phyloP scores from a whole-genome alignment of 2,113 vertebrate genomes.

The Bujurquina vittata region DNA sequence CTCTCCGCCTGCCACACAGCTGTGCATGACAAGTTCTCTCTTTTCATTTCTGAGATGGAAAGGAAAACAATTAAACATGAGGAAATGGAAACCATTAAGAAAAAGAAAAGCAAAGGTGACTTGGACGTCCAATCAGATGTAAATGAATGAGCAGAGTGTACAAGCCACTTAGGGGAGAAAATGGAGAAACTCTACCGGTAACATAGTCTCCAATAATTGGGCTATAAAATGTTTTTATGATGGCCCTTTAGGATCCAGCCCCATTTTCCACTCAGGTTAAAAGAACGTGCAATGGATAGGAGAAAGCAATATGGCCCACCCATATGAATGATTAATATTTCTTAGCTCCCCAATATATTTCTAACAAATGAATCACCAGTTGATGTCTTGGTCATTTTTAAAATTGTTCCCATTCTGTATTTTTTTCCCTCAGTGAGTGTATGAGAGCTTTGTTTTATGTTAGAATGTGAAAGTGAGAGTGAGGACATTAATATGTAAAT shows the following conservation, averaged over 20 bases:
- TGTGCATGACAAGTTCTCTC: too few relatives aligned
- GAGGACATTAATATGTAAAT: conserved; percentile 78
- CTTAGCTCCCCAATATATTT: conserved; percentile 13
- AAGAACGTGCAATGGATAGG: conserved; percentile 1
- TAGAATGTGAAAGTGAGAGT: conserved; percentile 35
- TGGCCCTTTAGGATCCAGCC: conserved; percentile 41
- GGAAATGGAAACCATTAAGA: neutral
- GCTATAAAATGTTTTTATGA: conserved; percentile 33
- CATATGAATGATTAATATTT: conserved; percentile 42
- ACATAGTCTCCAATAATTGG: conserved; percentile 47
- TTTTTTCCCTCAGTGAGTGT: conserved; percentile 17
- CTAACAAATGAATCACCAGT: conserved; percentile 39
- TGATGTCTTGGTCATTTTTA: conserved; percentile 18
- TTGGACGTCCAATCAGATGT: neutral
- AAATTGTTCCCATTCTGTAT: neutral
- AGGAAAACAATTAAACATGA: conserved; percentile 23
- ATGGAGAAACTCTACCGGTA: conserved; percentile 14
- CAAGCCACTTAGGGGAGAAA: conserved; percentile 35
- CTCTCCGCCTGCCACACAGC: too few relatives aligned
- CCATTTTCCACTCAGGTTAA: conserved; percentile 52
- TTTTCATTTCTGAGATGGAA: conserved; percentile 13
- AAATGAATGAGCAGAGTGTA: conserved; percentile 22
- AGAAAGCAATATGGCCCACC: conserved; percentile 21
- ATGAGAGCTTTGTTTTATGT: conserved; percentile 47
- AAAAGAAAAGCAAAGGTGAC: neutral